Percentiles rank a stretch among this genome's conserved stretches.
Evolutionary conservation across 92 coral and sea anemone genomes (phyloP).

Genomic region (Phenganax stokvisi): DNA sequence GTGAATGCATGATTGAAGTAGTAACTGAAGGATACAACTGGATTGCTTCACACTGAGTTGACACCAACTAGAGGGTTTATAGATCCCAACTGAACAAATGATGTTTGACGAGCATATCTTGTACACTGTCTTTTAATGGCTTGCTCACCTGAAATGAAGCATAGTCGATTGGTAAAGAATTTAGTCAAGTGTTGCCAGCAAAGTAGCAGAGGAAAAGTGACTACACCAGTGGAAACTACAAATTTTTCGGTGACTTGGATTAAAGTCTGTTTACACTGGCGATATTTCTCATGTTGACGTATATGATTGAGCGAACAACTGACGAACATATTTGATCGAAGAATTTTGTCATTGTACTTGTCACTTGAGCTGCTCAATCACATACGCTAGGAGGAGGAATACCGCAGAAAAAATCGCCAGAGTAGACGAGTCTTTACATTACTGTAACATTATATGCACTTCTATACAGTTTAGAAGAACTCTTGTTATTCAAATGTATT

Average conservation of each 20-base stretch:
- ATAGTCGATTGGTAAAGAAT: no score
- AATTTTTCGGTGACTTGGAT: no score
- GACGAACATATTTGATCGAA: no score
- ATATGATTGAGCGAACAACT: no score
- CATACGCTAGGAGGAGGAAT: background rate
- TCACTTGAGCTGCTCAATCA: no score
- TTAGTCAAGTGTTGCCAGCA: no score
- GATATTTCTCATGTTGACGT: no score
- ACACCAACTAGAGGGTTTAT: slow-evolving; percentile 8
- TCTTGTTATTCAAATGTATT: background rate
- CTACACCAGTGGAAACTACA: no score
- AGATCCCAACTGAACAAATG: slow-evolving; percentile 99
- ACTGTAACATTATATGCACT: no score
- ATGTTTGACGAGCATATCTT: slow-evolving; percentile 95
- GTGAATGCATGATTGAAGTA: slow-evolving; percentile 3
- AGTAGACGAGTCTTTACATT: background rate
- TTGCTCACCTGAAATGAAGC: slow-evolving; percentile 69
- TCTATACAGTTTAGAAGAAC: background rate
- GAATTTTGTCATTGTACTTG: no score
- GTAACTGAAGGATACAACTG: slow-evolving; percentile 3
- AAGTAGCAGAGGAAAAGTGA: background rate
- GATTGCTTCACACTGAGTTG: background rate
- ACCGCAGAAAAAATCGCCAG: background rate
- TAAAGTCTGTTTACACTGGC: no score
- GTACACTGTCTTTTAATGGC: slow-evolving; percentile 98